Evolutionary conservation across 1,140 invertebrate species (phyloP).

Genomic region (Paracyclopina nana): DNA sequence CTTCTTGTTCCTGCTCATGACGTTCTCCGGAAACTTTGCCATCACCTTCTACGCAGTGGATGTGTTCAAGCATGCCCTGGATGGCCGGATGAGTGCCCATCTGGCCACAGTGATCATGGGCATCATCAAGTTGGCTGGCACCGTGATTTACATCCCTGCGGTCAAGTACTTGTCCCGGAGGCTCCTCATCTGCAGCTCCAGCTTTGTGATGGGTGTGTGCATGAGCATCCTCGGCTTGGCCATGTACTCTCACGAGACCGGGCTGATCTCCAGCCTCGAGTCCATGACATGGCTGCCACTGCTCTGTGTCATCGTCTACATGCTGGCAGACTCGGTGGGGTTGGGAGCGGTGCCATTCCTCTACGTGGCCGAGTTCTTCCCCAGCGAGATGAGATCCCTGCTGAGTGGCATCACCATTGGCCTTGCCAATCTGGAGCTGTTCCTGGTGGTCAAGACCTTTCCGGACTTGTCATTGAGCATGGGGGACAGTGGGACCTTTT

Average conservation of each 20-base stretch:
- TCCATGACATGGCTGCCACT: neutral
- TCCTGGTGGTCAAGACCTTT: slow-evolving; percentile 1
- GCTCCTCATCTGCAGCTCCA: neutral
- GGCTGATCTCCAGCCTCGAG: too few species aligned
- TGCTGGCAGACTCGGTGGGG: slow-evolving; percentile 1
- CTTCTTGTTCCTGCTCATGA: slow-evolving; percentile 4
- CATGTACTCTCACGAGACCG: too few species aligned
- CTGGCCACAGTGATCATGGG: neutral
- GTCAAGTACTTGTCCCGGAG: neutral
- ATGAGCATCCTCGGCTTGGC: neutral
- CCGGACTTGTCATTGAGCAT: neutral
- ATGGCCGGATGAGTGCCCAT: neutral
- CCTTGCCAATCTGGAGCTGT: neutral
- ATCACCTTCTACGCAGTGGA: neutral
- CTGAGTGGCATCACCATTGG: slow-evolving; percentile 7
- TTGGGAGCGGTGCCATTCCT: neutral
- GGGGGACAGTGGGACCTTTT: neutral
- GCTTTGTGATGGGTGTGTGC: neutral
- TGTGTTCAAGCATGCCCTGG: neutral
- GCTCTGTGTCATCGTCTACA: neutral
- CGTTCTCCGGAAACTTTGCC: neutral
- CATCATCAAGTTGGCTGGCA: neutral
- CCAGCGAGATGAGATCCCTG: slow-evolving; percentile 2
- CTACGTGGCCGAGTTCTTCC: neutral
- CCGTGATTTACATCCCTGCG: neutral